Evolutionary conservation across 64 coral and sea anemone genomes (phyloP), one percentile per base, ranked within the genome.

Genomic region (Platygyra sinensis): DNA sequence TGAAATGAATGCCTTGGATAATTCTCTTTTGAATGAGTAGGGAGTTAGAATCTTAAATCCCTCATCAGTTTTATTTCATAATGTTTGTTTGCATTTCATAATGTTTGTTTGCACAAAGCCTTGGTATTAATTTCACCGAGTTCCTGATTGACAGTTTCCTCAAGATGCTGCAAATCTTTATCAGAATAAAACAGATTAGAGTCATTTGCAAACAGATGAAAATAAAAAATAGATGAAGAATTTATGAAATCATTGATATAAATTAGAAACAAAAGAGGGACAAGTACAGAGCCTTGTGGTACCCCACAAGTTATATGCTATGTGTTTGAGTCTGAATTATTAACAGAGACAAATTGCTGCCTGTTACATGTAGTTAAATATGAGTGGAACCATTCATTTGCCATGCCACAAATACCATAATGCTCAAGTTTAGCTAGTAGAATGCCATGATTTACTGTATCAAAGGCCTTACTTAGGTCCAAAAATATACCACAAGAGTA

Each of bases 381-480:
- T 27, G 78, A 80, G 0, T n/a, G 1, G 36, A 80, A 80, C 78
- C 78, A 80, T 4, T 80, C 42, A 80, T 80, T 59, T 29, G 78
- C 78, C 15, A 80, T 80, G 32, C 78, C 78, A 80, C 20, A 50
- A 80, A 50, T n/a, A n/a, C n/a, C n/a, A n/a, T n/a, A n/a, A n/a
- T n/a, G n/a, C n/a, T n/a, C n/a, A n/a, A n/a, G n/a, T 80, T 80
- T 80, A 63, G 29, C 51, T 80, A 80, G 59, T 8, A 63, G 61
- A 6, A 80, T 80, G 24, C 28, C 59, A 80, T 80, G 78, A 57
- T 80, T 50, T 27, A 54, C n/a, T n/a, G n/a, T n/a, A n/a, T n/a
- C n/a, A n/a, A n/a, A n/a, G n/a, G n/a, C n/a, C n/a, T n/a, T n/a
- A n/a, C n/a, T n/a, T n/a, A n/a, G n/a, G n/a, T n/a, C n/a, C n/a